Evolutionary conservation across 1,140 invertebrate genomes (phyloP).

Genomic region (Drosophila ogumai): DNA sequence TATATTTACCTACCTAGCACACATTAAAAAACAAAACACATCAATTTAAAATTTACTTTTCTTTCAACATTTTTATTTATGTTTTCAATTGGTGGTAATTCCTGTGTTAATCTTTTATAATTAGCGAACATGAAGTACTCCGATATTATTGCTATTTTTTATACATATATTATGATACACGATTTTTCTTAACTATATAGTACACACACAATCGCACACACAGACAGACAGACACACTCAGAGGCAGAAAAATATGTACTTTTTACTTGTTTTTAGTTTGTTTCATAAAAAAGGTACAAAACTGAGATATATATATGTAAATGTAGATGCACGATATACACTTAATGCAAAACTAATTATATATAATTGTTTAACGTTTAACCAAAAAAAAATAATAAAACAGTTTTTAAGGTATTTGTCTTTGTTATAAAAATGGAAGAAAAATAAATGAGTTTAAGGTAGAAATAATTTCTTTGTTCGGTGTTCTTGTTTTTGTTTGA

Average conservation of each 20-base stretch:
- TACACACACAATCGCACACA: conserved; percentile 32
- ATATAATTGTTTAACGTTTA: conserved; percentile 55
- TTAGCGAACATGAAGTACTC: conserved; percentile 24
- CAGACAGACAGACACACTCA: conserved; percentile 10
- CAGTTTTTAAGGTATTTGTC: conserved; percentile 6
- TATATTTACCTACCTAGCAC: too few species aligned
- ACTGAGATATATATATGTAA: conserved; percentile 13
- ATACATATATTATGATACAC: conserved; percentile 12
- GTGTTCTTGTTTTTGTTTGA: conserved; percentile 7
- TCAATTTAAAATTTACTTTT: too few species aligned
- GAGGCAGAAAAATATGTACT: conserved; percentile 18
- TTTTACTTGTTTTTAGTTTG: conserved; percentile 6
- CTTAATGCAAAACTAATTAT: conserved; percentile 45
- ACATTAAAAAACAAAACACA: too few species aligned
- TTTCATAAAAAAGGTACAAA: conserved; percentile 41
- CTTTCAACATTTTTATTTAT: conserved; percentile 5
- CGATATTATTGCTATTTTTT: conserved; percentile 15
- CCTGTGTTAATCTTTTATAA: conserved; percentile 12
- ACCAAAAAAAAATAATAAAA: not conserved
- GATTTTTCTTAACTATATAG: conserved; percentile 36
- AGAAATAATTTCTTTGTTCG: conserved; percentile 39
- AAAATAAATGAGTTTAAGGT: conserved; percentile 12
- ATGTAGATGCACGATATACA: conserved; percentile 1
- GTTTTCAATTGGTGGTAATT: conserved; percentile 15
- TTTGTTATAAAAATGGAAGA: not conserved